These are phyloP conservation scores for Candidula unifasciata DNA, from an alignment of 2,888 invertebrate genomes.

Conservation along the genomic window DNA sequence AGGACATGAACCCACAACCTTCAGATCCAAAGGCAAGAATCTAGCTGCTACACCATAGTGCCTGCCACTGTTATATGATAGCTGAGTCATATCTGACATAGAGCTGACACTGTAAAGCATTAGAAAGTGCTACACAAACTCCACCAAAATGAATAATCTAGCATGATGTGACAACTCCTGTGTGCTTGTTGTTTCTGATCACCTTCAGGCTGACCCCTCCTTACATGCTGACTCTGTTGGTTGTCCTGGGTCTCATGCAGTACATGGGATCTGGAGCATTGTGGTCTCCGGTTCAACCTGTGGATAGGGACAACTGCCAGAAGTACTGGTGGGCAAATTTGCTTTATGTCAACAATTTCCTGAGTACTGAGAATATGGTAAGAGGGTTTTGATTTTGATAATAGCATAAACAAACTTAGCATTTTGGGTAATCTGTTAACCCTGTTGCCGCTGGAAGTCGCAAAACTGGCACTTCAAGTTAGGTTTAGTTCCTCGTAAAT, in stretches of 20 bases:
- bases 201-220: constrained; percentile 62
- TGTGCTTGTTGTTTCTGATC: neutral
- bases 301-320: constrained; percentile 46
- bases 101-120: neutral
- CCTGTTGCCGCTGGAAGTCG: no score
- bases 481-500: no score
- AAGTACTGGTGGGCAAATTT: constrained; percentile 61
- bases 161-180: neutral
- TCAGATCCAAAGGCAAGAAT: no score
- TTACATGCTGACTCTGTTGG: constrained; percentile 63
- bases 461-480: no score
- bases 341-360: constrained; percentile 71
- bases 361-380: constrained; percentile 58
- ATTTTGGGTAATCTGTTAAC: no score
- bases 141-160: neutral
- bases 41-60: no score
- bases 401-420: no score
- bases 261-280: constrained; percentile 61
- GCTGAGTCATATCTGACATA: no score
- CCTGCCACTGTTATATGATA: no score
- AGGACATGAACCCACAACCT: no score
- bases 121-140: neutral
- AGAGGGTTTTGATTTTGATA: no score
- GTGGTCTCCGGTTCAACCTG: constrained; percentile 34
- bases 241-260: constrained; percentile 44